phyloP scores from a whole-genome alignment of 2,888 invertebrate genomes.

The Lepeophtheirus nordmannii region DNA sequence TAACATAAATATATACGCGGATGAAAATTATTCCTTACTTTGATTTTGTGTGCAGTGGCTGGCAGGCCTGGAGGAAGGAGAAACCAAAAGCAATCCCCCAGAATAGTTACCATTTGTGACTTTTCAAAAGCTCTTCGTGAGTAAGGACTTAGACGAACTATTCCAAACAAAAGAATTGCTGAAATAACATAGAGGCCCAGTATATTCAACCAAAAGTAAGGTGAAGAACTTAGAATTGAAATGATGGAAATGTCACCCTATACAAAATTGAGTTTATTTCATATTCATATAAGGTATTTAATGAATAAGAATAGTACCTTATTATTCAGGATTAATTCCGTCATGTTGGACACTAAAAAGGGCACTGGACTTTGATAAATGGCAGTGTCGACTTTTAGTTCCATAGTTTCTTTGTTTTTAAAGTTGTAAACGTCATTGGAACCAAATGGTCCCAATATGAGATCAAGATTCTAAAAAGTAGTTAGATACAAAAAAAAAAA shows the following conservation, averaged over 20 bases:
- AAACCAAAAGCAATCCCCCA: not conserved
- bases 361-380: not conserved
- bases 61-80: not conserved
- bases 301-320: not conserved
- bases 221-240: not conserved
- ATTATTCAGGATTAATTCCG: not conserved
- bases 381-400: not conserved
- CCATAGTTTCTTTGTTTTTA: not conserved
- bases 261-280: not conserved
- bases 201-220: not conserved
- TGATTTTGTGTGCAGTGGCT: conserved; percentile 1
- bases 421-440: not conserved
- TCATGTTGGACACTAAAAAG: not conserved
- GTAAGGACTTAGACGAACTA: not conserved
- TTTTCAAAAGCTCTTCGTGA: not conserved
- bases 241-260: not conserved
- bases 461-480: not conserved
- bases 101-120: not conserved
- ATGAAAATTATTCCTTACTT: not conserved
- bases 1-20: not conserved
- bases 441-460: not conserved
- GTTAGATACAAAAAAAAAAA: too few species aligned
- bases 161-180: not conserved
- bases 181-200: not conserved
- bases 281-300: too few species aligned